Base-by-base conservation (phyloP, 2,113 vertebrate genomes). In the Ginglymostoma cirratum region DNA sequence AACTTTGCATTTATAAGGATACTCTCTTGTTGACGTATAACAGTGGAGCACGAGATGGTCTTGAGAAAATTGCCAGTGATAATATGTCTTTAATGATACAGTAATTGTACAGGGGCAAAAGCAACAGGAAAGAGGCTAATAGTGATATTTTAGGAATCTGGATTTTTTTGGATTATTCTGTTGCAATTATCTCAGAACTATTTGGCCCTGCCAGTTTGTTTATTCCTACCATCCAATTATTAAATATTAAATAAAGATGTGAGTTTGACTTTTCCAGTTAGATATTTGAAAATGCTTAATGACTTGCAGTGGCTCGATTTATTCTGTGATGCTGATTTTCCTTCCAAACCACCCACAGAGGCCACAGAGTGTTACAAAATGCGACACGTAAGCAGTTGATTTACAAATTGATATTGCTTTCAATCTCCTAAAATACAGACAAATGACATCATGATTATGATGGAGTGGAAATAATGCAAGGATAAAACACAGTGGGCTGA, bases 181-280 rank as follows among this genome's bases (percentile, higher is more conserved):
- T 38, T 17, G 42, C n/a, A 42, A 83, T 83, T 83, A 38, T 83
- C 80, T 83, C 38, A 21, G 42, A 83, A 38, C 80, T 83, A 6
- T 83, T 83, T 83, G 38, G 80, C 80, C 38, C 38, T 45, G 38
- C 19, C 80, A 45, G 80, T 83, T 83, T 83, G 80, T 42, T 83
- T 83, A 38, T 83, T 83, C 80, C 80, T 45, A 45, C 42, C 72
- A 83, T 42, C 38, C n/a, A 83, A 83, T 45, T 83, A 83, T 83
- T 83, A 83, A 83, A 83, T 83, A 83, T 83, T 83, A 42, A 83
- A 42, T 15, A 83, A 83, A 83, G 80, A 83, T 83, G 80, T 83
- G 80, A 83, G 38, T 83, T 83, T 83, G 38, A 83, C 17, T 21
- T 83, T 83, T 83, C 78, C 80, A 23, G 80, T 83, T 83, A 45